Evolutionary conservation across 2,113 vertebrate genomes (phyloP).

Genomic region (Tiliqua scincoides): DNA sequence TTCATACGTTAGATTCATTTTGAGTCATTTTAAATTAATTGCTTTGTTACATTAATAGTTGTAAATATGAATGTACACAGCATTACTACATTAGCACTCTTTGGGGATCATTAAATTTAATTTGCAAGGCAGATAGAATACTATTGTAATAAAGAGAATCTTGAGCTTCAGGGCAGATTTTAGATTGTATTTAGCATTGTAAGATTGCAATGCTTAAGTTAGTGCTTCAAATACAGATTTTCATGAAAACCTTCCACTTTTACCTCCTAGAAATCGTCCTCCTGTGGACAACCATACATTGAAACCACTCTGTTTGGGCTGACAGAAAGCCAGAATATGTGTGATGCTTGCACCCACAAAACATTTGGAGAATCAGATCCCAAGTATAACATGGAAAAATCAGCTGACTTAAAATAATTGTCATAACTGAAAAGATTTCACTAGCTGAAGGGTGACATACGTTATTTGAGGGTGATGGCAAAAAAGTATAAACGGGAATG

Average conservation of each 20-base stretch:
- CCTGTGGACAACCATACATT: neutral
- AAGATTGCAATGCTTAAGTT: no score
- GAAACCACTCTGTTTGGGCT: neutral
- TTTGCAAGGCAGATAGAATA: neutral
- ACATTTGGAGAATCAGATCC: neutral
- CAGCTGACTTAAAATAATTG: neutral
- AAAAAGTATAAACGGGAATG: neutral
- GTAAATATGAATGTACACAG: neutral
- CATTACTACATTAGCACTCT: neutral
- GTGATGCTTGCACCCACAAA: neutral
- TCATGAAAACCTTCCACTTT: neutral
- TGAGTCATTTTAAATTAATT: neutral
- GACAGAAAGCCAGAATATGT: neutral
- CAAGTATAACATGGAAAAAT: neutral
- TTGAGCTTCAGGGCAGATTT: neutral
- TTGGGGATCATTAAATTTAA: slow-evolving; percentile 24
- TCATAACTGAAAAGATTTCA: slow-evolving; percentile 1
- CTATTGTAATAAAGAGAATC: slow-evolving; percentile 1
- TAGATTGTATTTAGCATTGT: no score
- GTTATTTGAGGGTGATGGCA: neutral
- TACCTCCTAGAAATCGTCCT: neutral
- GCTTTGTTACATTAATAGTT: neutral
- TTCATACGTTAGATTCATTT: neutral
- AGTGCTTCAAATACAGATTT: neutral
- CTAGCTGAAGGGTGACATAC: neutral